Base-by-base conservation (phyloP, 2,888 invertebrate genomes). In the Iphiclides podalirius region DNA sequence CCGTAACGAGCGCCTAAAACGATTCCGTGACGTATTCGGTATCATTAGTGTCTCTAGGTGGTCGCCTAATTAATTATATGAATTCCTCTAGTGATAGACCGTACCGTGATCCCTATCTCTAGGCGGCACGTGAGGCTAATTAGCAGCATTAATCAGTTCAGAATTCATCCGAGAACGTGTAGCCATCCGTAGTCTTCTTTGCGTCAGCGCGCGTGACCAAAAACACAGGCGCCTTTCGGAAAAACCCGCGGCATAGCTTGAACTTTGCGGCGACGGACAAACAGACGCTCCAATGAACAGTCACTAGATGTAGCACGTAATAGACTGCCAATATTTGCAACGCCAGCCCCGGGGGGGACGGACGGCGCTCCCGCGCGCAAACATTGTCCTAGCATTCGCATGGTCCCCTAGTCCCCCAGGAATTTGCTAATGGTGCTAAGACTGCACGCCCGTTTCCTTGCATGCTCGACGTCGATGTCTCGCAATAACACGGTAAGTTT, bases 251-350 rank as follows among this genome's bases (percentile, higher is more conserved):
- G n/a, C n/a, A n/a, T n/a, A n/a, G n/a, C n/a, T n/a, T n/a, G n/a
- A n/a, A n/a, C n/a, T n/a, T n/a, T n/a, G n/a, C n/a, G n/a, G n/a
- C n/a, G n/a, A n/a, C 8, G 26, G 8, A 9, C 26, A 26, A 26
- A 26, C 26, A 8, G 26, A 26, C n/a, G n/a, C 7, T 42, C 11
- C 31, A 33, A 15, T 33, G 12, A 26, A 40, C 14, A 20, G 15
- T 14, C 34, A 47, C 15, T 4, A 64, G 61, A 61, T 60, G 63
- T 64, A 60, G 50, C 66, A 67, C 64, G 75, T 83, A 81, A 83
- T 80, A 79, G 76, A 77, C 65, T 72, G 73, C 76, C 80, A 82
- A 84, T 85, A 84, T 85, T 85, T 82, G 79, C n/a, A n/a, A n/a
- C n/a, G n/a, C n/a, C 65, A 49, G 64, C 70, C 72, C 78, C 68